Base-by-base conservation (phyloP, 2,113 vertebrate species). In the Mormyrus lacerda region DNA sequence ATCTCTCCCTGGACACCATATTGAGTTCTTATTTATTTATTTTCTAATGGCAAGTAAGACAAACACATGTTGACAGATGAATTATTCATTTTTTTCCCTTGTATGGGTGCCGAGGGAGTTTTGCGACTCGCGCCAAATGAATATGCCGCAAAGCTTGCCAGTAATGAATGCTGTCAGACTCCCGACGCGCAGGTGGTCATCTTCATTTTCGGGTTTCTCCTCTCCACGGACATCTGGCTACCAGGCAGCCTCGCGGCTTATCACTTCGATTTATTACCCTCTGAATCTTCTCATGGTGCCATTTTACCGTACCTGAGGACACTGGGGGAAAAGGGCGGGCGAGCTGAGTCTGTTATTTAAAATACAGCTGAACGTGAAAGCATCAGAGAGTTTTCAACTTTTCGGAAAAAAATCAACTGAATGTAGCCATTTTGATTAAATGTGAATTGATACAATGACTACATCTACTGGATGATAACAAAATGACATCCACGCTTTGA, bases 11-110 rank as follows among this genome's bases (percentile, higher is more conserved):
- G 31, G 58, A 61, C 27, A 53, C 85, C 85, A 87, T 87, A 53
- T 87, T 87, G 31, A 87, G 44, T n/a, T 84, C 42, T 84, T 84
- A 84, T 47, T 84, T 84, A 79, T 84, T 58, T 87, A 42, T 58
- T 86, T 65, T 87, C 21, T 87, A 61, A 87, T 87, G 87, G 53
- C 51, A 65, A 61, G 53, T 17, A 42, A 61, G 55, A 65, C 55
- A 87, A 87, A 87, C 87, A 87, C 87, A 87, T 87, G 53, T 61
- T 65, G 51, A 42, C 35, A 44, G 19, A 87, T 87, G 87, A 87
- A 65, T 87, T 58, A 87, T 87, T 87, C 85, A 87, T 53, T 87
- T 87, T 87, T 48, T 45, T 87, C 1, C 15, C 31, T 65, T 87
- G 27, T 55, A 65, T 87, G 87, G 42, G 87, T 87, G 11, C 17